Evolutionary conservation across 2,888 invertebrate genomes (phyloP).

Genomic region (Frankliniella intonsa): DNA sequence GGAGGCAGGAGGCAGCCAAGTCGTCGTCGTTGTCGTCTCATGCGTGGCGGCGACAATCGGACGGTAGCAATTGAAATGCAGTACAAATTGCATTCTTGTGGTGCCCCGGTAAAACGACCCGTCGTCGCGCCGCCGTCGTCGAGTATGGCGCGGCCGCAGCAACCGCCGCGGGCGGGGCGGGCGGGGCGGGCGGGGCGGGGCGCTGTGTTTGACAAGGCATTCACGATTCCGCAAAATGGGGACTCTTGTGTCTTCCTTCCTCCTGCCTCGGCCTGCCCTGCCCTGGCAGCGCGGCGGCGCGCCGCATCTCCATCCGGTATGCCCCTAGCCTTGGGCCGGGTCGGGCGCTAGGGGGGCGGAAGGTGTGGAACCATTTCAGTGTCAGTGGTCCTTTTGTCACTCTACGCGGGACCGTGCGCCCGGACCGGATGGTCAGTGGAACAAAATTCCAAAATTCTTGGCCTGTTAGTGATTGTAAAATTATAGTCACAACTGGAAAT

Average conservation of each 20-base stretch:
- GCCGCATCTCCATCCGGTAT: too few species aligned
- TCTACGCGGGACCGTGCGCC: too few species aligned
- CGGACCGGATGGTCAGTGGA: too few species aligned
- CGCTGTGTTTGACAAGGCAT: constrained; percentile 24
- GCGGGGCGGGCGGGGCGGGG: not conserved
- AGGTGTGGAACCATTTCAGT: too few species aligned
- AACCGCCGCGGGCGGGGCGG: not conserved
- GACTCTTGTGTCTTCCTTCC: not conserved
- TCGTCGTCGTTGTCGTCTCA: not conserved
- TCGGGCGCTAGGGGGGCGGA: too few species aligned
- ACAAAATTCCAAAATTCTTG: too few species aligned
- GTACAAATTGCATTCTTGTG: constrained; percentile 22
- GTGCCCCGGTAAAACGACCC: constrained; percentile 23
- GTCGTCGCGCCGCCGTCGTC: constrained; percentile 2
- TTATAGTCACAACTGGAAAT: too few species aligned
- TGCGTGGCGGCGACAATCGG: constrained; percentile 23
- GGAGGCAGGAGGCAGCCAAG: too few species aligned
- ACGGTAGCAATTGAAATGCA: constrained; percentile 18
- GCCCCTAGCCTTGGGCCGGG: too few species aligned
- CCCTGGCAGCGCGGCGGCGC: not conserved
- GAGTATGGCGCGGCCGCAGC: not conserved
- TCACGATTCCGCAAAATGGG: constrained; percentile 24
- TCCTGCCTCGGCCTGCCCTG: not conserved
- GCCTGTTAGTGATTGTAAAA: too few species aligned
- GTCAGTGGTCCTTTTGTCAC: too few species aligned